Evolutionary conservation across 2,797 vertebrate genomes (phyloP), one percentile per base, ranked within the genome.

Genomic region (Thunnus albacares): DNA sequence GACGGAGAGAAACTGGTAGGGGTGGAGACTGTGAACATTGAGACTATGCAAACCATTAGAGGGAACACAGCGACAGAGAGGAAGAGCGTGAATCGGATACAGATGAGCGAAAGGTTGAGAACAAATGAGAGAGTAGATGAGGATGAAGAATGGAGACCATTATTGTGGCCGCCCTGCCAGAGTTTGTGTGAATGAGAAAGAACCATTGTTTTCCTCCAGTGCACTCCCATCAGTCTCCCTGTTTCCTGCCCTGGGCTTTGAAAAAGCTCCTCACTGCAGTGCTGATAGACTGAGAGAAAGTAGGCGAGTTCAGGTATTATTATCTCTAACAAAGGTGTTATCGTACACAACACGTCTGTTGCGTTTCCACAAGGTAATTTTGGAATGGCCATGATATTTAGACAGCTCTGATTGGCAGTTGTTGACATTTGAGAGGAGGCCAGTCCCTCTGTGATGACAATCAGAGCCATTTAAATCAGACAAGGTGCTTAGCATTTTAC

Each of bases 341-440:
- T 75, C 56, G 65, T 20, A 58, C 69, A 71, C 7, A 1, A 52
- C 77, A 69, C 67, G 72, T 84, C 49, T 57, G 80, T 58, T 67
- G 60, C 68, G 63, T 79, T 82, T 66, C 28, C 75, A 58, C 18
- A 43, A 43, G 57, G 79, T 80, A 38, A 26, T 62, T 75, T 81
- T 65, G 41, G 13, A 69, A 75, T 2, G 60, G 59, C 88, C 74
- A 5, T 93, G 93, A 87, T 92, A 89, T 92, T 91, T 93, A 83
- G 62, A 86, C 56, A 26, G 24, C 65, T 51, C 75, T 86, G 85
- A 90, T 85, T 90, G 89, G 77, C 83, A 82, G 79, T 87, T 65
- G 86, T 92, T 91, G 88, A 92, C 91, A 93, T 93, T 93, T 92
- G 55, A 85, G 51, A 77, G 45, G 82, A 85, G 82, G 30, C 67